These are phyloP conservation scores for Rhabdornis inornatus DNA, from an alignment of 2,113 vertebrate genomes.

Conservation along the genomic window DNA sequence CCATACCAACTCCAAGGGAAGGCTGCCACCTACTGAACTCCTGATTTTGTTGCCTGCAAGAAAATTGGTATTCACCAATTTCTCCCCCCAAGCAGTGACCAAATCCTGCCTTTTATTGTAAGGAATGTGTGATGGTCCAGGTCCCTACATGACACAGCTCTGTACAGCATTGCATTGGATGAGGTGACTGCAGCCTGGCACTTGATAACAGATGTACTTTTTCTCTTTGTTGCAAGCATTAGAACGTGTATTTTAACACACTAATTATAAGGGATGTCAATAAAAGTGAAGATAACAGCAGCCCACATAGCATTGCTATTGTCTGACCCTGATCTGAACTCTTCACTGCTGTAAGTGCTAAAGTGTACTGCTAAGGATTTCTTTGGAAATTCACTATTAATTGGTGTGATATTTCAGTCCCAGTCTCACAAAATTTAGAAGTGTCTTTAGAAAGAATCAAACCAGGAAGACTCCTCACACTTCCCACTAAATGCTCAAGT, in stretches of 20 bases:
- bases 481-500: neutral
- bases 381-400: constrained; percentile 15
- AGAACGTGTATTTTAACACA: neutral
- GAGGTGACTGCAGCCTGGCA: neutral
- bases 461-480: neutral
- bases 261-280: neutral
- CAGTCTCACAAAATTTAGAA: constrained; percentile 28
- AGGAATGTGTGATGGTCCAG: neutral
- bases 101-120: neutral
- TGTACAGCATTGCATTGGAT: neutral
- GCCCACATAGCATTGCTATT: neutral
- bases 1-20: constrained; percentile 30
- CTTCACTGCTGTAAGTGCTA: neutral
- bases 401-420: constrained; percentile 33
- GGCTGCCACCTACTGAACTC: constrained; percentile 59
- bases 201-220: neutral
- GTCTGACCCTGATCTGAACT: constrained; percentile 32
- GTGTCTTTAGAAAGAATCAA: constrained; percentile 21
- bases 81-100: neutral
- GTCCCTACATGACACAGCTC: rapidly evolving
- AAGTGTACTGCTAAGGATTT: neutral
- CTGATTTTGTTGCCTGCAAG: neutral
- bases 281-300: neutral
- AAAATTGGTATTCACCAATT: neutral
- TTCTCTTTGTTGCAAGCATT: neutral